Evolutionary conservation across 2,113 vertebrate genomes (phyloP).

Genomic region (Perca fluviatilis): DNA sequence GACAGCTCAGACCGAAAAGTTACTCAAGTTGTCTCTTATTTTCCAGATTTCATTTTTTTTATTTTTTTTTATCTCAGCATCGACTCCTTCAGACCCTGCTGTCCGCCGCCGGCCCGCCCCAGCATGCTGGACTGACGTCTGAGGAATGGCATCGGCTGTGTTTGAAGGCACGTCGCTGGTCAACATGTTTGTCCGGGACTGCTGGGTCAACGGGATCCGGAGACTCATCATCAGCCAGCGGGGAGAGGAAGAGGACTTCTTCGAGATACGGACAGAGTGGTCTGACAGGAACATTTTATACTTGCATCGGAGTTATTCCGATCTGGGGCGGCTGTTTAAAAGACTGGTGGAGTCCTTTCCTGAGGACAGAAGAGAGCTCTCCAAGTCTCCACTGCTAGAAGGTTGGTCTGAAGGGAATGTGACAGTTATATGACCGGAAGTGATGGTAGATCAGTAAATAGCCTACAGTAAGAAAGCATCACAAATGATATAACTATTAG

Average conservation of each 20-base stretch:
- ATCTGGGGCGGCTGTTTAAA: slow-evolving; percentile 90
- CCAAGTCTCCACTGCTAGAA: slow-evolving; percentile 90
- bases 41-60: not conserved
- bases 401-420: slow-evolving; percentile 81
- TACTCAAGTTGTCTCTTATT: slow-evolving; percentile 24
- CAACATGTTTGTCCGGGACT: slow-evolving; percentile 98
- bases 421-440: not conserved
- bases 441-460: not conserved
- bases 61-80: not conserved
- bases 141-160: slow-evolving; percentile 94
- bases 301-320: slow-evolving; percentile 93
- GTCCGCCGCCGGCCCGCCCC: slow-evolving; percentile 8
- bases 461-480: not conserved
- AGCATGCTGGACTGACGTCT: slow-evolving; percentile 77
- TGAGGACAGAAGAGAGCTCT: slow-evolving; percentile 90
- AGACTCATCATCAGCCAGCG: slow-evolving; percentile 91
- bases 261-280: slow-evolving; percentile 97
- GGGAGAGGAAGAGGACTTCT: slow-evolving; percentile 97
- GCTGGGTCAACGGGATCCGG: slow-evolving; percentile 97
- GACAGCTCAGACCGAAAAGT: slow-evolving; percentile 42
- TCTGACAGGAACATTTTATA: slow-evolving; percentile 96
- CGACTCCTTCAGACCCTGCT: not conserved
- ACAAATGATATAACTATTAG: not conserved
- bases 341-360: slow-evolving; percentile 92
- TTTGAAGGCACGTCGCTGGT: slow-evolving; percentile 97